Percentiles rank a stretch among this genome's conserved stretches.
phyloP scores from a whole-genome alignment of 2,113 vertebrate species.

The cattle (Bos taurus) region DNA sequence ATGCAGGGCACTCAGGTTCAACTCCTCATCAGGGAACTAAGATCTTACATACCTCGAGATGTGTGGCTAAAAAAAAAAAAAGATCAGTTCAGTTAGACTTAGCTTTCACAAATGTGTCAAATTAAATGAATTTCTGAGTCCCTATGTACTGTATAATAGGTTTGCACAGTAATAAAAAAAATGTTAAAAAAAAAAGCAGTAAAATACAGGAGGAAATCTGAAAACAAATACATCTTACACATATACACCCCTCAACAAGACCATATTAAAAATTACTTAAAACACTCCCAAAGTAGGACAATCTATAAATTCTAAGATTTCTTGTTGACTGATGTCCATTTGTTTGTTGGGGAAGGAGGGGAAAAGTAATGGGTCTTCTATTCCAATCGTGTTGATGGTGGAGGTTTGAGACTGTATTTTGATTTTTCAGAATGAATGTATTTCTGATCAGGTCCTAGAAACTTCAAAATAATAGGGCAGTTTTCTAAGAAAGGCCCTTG shows the following conservation, averaged over 20 bases:
- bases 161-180: not conserved
- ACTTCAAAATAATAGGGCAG: not conserved
- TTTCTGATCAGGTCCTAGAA: not conserved
- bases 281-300: not conserved
- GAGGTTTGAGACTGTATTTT: not conserved
- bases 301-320: not conserved
- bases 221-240: not conserved
- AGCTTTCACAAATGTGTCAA: constrained; percentile 2
- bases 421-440: constrained; percentile 1
- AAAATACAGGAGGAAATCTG: not conserved
- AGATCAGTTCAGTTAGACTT: not conserved
- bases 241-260: not conserved
- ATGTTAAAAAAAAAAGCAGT: not conserved
- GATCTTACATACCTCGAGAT: not conserved
- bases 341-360: not conserved
- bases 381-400: not conserved
- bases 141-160: not conserved
- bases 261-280: not conserved
- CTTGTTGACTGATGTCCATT: not conserved
- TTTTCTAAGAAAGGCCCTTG: not conserved
- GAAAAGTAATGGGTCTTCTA: not conserved
- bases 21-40: not conserved
- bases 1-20: not conserved
- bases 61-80: not conserved
- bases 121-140: not conserved